Conservation (phyloP, 1,140 invertebrate genomes). For the Phymastichus coffea region DNA sequence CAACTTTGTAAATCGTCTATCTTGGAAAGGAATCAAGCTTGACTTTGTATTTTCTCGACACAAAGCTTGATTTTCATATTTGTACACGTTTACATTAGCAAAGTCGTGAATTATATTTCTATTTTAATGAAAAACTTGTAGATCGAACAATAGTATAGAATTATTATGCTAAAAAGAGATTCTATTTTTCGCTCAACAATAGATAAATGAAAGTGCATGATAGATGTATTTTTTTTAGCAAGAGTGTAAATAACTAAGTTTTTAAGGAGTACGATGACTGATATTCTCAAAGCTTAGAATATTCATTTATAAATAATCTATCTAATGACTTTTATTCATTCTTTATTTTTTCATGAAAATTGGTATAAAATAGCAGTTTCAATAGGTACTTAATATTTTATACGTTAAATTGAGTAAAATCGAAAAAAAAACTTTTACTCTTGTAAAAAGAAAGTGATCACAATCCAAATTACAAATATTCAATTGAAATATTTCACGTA, state of each 20-base stretch:
- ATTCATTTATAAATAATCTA: too few species aligned
- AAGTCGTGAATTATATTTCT: conserved; percentile 12
- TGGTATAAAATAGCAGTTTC: too few species aligned
- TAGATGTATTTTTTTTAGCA: conserved; percentile 22
- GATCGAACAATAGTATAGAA: conserved; percentile 1
- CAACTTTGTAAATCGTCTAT: not conserved
- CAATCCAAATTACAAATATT: too few species aligned
- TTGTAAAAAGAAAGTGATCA: too few species aligned
- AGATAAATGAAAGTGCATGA: not conserved
- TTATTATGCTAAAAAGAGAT: conserved; percentile 1
- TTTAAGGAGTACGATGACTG: conserved; percentile 15
- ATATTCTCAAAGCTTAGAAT: conserved; percentile 19
- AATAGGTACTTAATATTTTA: too few species aligned
- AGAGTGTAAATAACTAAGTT: conserved; percentile 17
- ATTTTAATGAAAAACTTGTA: too few species aligned
- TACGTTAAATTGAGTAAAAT: too few species aligned
- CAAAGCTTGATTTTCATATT: conserved; percentile 6
- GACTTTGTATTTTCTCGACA: not conserved
- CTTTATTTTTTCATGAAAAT: too few species aligned
- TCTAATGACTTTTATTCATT: too few species aligned
- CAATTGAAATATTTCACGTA: too few species aligned
- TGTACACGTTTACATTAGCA: not conserved
- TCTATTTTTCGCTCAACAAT: conserved; percentile 19
- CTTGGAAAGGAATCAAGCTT: conserved; percentile 1
- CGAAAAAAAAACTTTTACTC: too few species aligned